Conservation (phyloP, 2,888 invertebrate genomes). For the Perizoma affinitatum region DNA sequence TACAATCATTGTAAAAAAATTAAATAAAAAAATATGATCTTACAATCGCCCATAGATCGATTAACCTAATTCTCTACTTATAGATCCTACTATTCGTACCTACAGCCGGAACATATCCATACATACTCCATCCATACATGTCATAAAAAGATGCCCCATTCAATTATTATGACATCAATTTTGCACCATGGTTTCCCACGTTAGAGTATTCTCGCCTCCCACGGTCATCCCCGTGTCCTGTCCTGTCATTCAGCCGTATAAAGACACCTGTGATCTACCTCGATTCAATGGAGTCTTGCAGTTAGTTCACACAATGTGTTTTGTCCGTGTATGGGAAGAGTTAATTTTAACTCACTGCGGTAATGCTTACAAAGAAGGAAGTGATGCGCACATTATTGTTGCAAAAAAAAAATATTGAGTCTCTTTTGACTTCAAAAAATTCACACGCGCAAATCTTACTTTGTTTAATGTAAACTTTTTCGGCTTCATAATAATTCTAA, state of each 20-base stretch:
- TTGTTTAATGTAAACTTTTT: background rate
- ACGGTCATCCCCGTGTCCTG: slow-evolving; percentile 33
- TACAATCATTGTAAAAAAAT: too few relatives aligned
- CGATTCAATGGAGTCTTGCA: slow-evolving; percentile 20
- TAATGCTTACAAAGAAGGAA: background rate
- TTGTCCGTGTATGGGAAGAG: slow-evolving; percentile 18
- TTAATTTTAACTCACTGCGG: slow-evolving; percentile 11
- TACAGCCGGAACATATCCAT: too few relatives aligned
- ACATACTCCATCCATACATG: background rate
- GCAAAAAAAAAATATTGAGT: background rate
- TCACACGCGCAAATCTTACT: slow-evolving; percentile 1
- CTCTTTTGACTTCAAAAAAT: background rate
- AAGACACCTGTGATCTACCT: slow-evolving; percentile 22
- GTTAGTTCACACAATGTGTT: slow-evolving; percentile 32
- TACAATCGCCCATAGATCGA: too few relatives aligned
- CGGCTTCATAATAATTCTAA: too few relatives aligned
- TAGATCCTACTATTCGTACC: too few relatives aligned
- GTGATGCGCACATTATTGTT: background rate
- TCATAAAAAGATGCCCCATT: slow-evolving; percentile 19
- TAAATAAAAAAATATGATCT: too few relatives aligned
- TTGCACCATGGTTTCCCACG: slow-evolving; percentile 52
- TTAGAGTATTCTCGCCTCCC: slow-evolving; percentile 53
- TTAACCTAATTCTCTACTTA: too few relatives aligned
- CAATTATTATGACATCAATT: slow-evolving; percentile 26
- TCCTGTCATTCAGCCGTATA: slow-evolving; percentile 24